Percentiles rank a stretch among this genome's conserved stretches.
Evolutionary conservation across 2,888 invertebrate genomes (phyloP).

Genomic region (Agrotis ipsilon): DNA sequence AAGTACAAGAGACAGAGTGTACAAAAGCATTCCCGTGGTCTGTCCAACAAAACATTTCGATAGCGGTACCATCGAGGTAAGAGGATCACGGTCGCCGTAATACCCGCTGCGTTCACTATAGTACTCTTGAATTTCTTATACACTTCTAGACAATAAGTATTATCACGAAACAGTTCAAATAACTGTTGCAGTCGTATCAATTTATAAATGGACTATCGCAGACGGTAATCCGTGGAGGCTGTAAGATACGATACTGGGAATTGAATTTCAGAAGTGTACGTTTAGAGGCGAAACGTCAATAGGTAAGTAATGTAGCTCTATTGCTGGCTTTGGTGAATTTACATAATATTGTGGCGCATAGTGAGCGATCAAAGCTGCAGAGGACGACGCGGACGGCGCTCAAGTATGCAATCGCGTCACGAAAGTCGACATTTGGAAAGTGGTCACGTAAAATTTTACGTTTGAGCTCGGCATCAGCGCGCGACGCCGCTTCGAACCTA

Average conservation of each 20-base stretch:
- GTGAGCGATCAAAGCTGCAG: slow-evolving; percentile 79
- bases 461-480: slow-evolving; percentile 85
- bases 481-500: slow-evolving; percentile 86
- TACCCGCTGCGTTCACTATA: slow-evolving; percentile 73
- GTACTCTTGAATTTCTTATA: slow-evolving; percentile 67
- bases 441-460: slow-evolving; percentile 91
- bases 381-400: slow-evolving; percentile 74
- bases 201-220: slow-evolving; percentile 51
- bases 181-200: slow-evolving; percentile 50
- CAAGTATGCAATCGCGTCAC: slow-evolving; percentile 84
- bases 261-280: slow-evolving; percentile 68
- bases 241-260: slow-evolving; percentile 67
- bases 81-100: slow-evolving; percentile 82
- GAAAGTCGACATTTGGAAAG: slow-evolving; percentile 86
- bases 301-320: slow-evolving; percentile 72
- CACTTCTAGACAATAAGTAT: slow-evolving; percentile 47
- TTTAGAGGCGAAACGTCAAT: slow-evolving; percentile 70
- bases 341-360: slow-evolving; percentile 82
- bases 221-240: slow-evolving; percentile 49
- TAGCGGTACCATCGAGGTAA: slow-evolving; percentile 80
- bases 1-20: slow-evolving; percentile 42
- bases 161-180: slow-evolving; percentile 46
- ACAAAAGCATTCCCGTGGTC: slow-evolving; percentile 57
- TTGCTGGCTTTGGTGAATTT: slow-evolving; percentile 79
- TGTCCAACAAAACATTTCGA: slow-evolving; percentile 72